phyloP scores from a whole-genome alignment of 2,113 vertebrate species.

The Himantopus leucocephalus region DNA sequence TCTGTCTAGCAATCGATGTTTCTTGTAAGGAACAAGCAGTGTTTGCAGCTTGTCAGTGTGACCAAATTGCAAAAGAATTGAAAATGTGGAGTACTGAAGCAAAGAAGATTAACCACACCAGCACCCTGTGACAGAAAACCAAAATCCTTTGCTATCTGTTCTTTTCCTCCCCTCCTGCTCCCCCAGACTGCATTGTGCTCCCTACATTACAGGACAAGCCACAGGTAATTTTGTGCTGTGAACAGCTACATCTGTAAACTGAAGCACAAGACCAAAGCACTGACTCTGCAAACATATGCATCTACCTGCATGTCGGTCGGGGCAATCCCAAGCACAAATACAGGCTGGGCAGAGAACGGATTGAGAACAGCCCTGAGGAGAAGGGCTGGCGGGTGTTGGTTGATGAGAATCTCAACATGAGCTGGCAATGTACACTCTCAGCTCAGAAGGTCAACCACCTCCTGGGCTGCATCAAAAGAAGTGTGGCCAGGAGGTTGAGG shows the following conservation, averaged over 20 bases:
- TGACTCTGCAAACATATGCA: background rate
- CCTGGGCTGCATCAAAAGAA: background rate
- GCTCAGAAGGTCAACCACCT: background rate
- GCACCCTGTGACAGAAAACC: background rate
- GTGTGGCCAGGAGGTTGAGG: background rate
- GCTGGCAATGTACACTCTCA: background rate
- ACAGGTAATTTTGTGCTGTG: background rate
- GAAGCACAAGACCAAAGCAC: background rate
- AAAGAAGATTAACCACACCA: background rate
- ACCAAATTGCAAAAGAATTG: background rate
- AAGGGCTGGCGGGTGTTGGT: background rate
- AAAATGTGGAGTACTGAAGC: background rate
- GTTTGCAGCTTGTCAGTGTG: background rate
- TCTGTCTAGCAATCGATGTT: conserved; percentile 16
- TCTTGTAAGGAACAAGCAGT: conserved; percentile 9
- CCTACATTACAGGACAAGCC: background rate
- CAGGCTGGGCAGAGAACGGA: background rate
- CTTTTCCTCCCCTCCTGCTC: background rate
- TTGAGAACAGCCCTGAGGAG: background rate
- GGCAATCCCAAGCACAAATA: background rate
- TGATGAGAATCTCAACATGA: background rate
- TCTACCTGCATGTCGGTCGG: background rate
- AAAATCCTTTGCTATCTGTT: background rate
- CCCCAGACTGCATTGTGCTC: background rate
- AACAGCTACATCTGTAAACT: background rate